Base-by-base conservation (phyloP, 2,797 vertebrate species). In the Meriones psammophilus region DNA sequence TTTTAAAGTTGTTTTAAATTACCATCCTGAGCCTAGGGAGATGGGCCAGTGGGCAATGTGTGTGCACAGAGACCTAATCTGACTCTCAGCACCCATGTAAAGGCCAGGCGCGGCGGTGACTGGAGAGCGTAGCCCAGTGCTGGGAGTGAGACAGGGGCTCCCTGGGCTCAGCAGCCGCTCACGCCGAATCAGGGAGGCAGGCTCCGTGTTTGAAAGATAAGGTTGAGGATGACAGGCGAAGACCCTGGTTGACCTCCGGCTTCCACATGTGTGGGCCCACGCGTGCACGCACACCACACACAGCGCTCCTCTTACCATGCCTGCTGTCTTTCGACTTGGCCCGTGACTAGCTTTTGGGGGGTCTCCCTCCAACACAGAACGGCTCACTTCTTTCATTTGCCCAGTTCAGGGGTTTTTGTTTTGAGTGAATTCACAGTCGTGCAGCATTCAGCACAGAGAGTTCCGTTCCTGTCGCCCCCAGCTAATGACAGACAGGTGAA, bases 391-490 rank as follows among this genome's bases (percentile, higher is more conserved):
- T 60, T n/a, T 79, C 6, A 20, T 18, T 54, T 17, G 46, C 46
- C 20, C 83, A n/a, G 14, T 54, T 54, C 64, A 54, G 64, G 36
- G 33, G 13, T 0, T 69, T 54, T 86, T 54, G 33, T 9, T 54
- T 86, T n/a, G 24, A 86, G 77, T 14, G 3, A 18, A 17, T 26
- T 73, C 56, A 3, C 50, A 46, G 20, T 9, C 1, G 12, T 30
- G 42, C 17, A 4, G 1, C 8, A 28, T 0, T 92, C 50, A 4
- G 36, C 30, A 2, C 33, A 1, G 73, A 28, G 68, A 58, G 73
- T 87, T 18, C 64, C 69, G 22, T 3, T 8, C 0, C 9, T 6
- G 13, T 3, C 12, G 1, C 42, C 39, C 3, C 17, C 8, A 5
- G 54, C 5, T 28, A 26, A 8, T 3, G 62, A 42, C 0, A 20